Base-by-base conservation (phyloP, 2,113 vertebrate species). In the Gila orcuttii region DNA sequence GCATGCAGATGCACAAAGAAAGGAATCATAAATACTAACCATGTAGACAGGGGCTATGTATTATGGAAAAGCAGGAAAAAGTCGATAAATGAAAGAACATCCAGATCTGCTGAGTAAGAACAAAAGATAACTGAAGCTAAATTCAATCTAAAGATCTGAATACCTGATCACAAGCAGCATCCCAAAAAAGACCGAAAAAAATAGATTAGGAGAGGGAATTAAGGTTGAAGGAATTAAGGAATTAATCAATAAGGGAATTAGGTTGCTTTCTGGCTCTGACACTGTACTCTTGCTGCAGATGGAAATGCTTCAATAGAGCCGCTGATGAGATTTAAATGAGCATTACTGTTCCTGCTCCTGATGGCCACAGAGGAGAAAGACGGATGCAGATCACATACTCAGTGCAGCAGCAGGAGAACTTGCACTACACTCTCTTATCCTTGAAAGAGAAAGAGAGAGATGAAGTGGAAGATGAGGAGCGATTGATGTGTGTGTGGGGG, bases 261-360 rank as follows among this genome's bases (percentile, higher is more conserved):
- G 75, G 75, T 71, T 79, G 76, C 78, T 74, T 87, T 87, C 36
- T 80, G 66, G 50, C 64, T 80, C 31, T 75, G 68, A 74, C 64
- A 60, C 75, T 25, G 42, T 47, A 59, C 82, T 85, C 28, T 25
- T 82, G 28, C 36, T 69, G 57, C 23, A 77, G 77, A 86, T 77
- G 86, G 82, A 62, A 81, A 76, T 71, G 85, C 85, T 86, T 88
- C 85, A 86, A 81, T 39, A 88, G 82, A 81, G 85, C 60, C 42
- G 75, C 87, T 86, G 82, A 89, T 89, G 88, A 85, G 85, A 86
- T 89, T 89, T 86, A 84, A 89, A 86, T 89, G 85, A 89, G 78
- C 82, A 86, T 78, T 78, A 89, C 28, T 85, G 76, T 66, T 85
- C 42, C 31, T 52, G 83, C 47, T 68, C 55, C 55, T 84, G 75